Evolutionary conservation across 2,797 vertebrate species (phyloP), one percentile per base, ranked within the genome.

Genomic region (Craterocephalus amniculus): DNA sequence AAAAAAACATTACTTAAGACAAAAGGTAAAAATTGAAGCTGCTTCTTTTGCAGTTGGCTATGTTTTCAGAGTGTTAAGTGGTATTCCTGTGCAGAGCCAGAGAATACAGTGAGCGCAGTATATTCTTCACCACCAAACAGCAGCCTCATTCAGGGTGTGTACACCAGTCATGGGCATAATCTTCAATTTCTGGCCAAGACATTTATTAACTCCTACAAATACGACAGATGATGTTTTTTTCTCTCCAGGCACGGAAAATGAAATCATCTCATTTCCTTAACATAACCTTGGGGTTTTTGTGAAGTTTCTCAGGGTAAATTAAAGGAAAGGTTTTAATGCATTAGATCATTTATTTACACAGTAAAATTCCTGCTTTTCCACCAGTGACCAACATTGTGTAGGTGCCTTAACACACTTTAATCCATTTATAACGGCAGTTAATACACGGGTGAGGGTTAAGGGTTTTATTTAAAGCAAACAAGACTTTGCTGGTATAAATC

Each of bases 341-440:
- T 92, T 90, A 89, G 91, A 92, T 93, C 86, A 91, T 93, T 90
- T 93, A 91, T 92, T 93, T 92, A 92, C 86, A 90, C 88, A 90
- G 89, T 73, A 36, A 90, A 89, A 90, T 74, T 79, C 64, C 84
- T 85, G 78, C 58, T 84, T 86, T 90, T 91, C 80, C 85, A 90
- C 38, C 79, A 36, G 70, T 74, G 80, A 89, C 88, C 80, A 80
- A 72, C 71, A 67, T 80, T 49, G 83, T 7, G 35, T 80, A 73
- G 76, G 81, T 77, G 80, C 83, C 67, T 83, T 56, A 69, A 89
- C 78, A 90, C 83, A 88, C 79, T 84, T 67, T 88, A 90, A 90
- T 91, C 87, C 89, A 86, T 91, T 93, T 90, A 89, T 84, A 83
- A 81, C 79, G 74, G 82, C 76, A 66, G 79, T 85, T 90, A 87